Evolutionary conservation across 2,797 vertebrate genomes (phyloP).

Genomic region (Anas flavirostris): DNA sequence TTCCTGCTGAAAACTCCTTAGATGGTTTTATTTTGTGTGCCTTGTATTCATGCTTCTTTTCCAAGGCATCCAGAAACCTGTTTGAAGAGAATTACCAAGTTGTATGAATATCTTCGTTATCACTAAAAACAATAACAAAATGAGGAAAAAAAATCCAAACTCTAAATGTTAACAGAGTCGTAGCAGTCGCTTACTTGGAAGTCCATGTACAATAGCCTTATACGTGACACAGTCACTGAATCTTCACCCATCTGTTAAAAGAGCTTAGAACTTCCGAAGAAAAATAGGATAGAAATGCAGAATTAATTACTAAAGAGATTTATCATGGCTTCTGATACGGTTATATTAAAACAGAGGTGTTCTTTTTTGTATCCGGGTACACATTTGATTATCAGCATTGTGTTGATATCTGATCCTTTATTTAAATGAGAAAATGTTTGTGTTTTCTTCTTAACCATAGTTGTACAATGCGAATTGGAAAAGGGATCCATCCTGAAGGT

Average conservation of each 20-base stretch:
- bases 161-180: background rate
- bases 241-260: background rate
- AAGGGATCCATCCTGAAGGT: slow-evolving; percentile 93
- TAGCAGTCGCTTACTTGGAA: background rate
- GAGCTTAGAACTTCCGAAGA: background rate
- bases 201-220: background rate
- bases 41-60: background rate
- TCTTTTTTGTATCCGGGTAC: background rate
- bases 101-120: background rate
- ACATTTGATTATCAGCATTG: background rate
- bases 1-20: slow-evolving; percentile 32
- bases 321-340: background rate
- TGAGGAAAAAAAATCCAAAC: background rate
- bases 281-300: background rate
- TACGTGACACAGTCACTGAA: background rate
- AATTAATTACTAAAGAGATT: background rate
- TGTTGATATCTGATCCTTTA: background rate
- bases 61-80: background rate
- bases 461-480: slow-evolving; percentile 96
- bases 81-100: background rate
- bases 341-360: background rate
- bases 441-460: slow-evolving; percentile 72
- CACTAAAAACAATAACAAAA: background rate
- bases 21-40: background rate
- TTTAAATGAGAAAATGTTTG: background rate